Conservation (phyloP, 2,113 vertebrate genomes). For the Heterotis niloticus region DNA sequence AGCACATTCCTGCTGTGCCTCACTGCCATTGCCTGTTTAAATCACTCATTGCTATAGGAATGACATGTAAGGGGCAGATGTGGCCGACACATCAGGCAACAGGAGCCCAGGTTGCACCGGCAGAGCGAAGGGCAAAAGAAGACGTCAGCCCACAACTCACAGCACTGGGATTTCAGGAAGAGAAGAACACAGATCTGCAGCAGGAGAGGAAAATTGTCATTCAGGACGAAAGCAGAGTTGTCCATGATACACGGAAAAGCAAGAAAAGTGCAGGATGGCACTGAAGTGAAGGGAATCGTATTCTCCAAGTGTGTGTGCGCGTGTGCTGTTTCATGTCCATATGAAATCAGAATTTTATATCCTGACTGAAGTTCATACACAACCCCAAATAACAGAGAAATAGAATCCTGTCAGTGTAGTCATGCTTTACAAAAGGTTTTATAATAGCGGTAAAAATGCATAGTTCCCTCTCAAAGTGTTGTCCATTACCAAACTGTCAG, state of each 20-base stretch:
- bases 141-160: conserved; percentile 46
- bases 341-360: not conserved
- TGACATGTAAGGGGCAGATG: conserved; percentile 74
- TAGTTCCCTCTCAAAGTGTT: no score
- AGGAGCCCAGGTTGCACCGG: conserved; percentile 52
- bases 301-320: not conserved
- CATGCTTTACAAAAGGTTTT: not conserved
- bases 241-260: no score
- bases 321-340: no score
- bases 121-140: conserved; percentile 43
- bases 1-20: conserved; percentile 99
- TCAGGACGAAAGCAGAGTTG: not conserved
- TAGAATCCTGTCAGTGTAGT: not conserved
- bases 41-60: conserved; percentile 94
- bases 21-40: conserved; percentile 93
- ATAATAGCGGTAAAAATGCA: no score
- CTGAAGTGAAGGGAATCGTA: not conserved
- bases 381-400: not conserved
- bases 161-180: no score
- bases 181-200: conserved; percentile 2
- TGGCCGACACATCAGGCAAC: conserved; percentile 59
- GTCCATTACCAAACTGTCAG: no score
- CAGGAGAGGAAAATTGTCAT: conserved; percentile 26
- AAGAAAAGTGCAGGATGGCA: no score
- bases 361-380: not conserved